Base-by-base conservation (phyloP, 2,113 vertebrate genomes). In the Ibidorhyncha struthersii region DNA sequence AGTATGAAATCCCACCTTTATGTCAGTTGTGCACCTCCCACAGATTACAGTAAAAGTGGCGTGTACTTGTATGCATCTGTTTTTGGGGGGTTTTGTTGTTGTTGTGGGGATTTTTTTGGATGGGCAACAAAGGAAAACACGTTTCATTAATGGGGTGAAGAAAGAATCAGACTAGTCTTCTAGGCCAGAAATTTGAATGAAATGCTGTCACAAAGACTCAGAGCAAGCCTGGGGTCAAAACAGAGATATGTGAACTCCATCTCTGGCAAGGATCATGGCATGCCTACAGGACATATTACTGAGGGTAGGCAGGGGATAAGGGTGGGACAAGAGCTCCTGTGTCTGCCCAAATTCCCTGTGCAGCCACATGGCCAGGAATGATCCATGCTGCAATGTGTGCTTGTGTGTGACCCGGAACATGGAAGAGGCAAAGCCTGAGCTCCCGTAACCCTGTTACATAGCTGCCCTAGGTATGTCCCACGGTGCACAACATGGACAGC, bases 401-500 rank as follows among this genome's bases (percentile, higher is more conserved):
- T 81, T 78, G 26, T 34, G 30, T 23, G 40, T 0, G 0, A 56
- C 13, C 26, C 61, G 70, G 23, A 53, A 66, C 3, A 7, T 9
- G 18, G 55, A 78, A 74, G 25, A 82, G 61, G 9, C 29, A 16
- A 87, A 82, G 41, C 36, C 63, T 66, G 59, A 93, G 32, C n/a
- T 90, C 55, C 32, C 5, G 3, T 19, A 69, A 47, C 9, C 45
- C 25, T 13, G 7, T 38, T 30, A 38, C 14, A 27, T 3, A 77
- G 38, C 16, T 9, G 22, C 41, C 65, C 79, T 45, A 43, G 32
- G 1, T 34, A 29, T 2, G 25, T 32, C 4, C 27, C 76, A 16
- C 4, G 10, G 11, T 25, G n/a, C 45, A 36, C 34, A 32, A 17
- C 5, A 20, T 1, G 36, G 43, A 47, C 0, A 26, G 45, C 12